Percentiles rank a stretch among this genome's conserved stretches.
phyloP scores from a whole-genome alignment of 2,888 invertebrate species.

The Apeira syringaria region DNA sequence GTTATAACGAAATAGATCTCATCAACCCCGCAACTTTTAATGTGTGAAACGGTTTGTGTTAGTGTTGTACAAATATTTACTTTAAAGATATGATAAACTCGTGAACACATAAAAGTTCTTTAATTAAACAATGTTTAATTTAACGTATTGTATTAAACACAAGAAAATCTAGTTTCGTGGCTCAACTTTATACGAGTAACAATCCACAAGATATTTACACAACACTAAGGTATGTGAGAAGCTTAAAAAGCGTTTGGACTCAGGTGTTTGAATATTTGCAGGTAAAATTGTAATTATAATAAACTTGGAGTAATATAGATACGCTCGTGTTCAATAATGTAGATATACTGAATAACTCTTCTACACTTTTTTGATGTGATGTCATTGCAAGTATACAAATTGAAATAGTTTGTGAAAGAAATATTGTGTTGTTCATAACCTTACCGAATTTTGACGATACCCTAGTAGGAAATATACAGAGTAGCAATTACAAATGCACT shows the following conservation, averaged over 20 bases:
- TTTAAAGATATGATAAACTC: background rate
- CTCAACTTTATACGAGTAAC: no score
- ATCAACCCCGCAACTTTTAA: conserved; percentile 17
- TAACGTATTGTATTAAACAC: background rate
- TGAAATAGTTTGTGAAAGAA: no score
- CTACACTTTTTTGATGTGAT: background rate
- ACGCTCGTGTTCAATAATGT: background rate
- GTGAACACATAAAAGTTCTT: background rate
- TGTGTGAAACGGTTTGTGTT: conserved; percentile 23
- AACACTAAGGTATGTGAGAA: conserved; percentile 45
- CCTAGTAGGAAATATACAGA: no score
- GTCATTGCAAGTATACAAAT: background rate
- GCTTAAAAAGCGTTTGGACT: conserved; percentile 60
- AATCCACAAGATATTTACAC: conserved; percentile 18
- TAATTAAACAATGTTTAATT: no score
- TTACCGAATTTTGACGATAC: no score
- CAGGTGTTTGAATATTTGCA: conserved; percentile 23
- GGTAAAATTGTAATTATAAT: background rate
- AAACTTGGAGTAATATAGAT: no score
- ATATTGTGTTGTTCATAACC: no score
- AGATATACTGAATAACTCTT: background rate
- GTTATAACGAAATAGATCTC: conserved; percentile 12
- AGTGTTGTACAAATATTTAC: conserved; percentile 27
- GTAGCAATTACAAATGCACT: no score
- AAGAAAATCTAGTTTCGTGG: no score